Conservation (phyloP, 1,140 invertebrate species). For the Caligus rogercresseyi region DNA sequence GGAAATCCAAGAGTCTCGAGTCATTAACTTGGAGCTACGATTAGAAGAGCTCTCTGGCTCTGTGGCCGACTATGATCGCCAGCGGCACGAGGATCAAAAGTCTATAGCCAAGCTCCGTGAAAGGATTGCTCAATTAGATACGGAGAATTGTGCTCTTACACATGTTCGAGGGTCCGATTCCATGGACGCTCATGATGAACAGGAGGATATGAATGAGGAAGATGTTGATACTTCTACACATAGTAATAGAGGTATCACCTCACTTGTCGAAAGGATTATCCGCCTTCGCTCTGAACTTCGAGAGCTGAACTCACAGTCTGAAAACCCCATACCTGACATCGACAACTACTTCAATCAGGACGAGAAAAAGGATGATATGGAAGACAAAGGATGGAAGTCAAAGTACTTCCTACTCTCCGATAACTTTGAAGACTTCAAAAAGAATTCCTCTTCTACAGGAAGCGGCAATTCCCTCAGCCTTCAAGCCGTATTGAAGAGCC, state of each 20-base stretch:
- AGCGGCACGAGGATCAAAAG: slow-evolving; percentile 11
- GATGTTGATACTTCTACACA: background rate
- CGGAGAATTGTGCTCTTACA: background rate
- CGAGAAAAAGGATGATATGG: background rate
- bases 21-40: slow-evolving; percentile 3
- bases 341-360: background rate
- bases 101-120: background rate
- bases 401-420: background rate
- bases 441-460: background rate
- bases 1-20: background rate
- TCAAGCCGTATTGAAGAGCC: background rate
- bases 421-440: background rate
- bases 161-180: background rate
- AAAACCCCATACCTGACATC: background rate
- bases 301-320: background rate
- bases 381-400: background rate
- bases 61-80: slow-evolving; percentile 11
- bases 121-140: background rate
- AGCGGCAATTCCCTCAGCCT: background rate
- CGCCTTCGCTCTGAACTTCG: background rate
- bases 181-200: background rate
- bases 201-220: background rate
- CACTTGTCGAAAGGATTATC: background rate
- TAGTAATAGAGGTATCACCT: background rate
- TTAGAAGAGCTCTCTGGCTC: slow-evolving; percentile 14